Evolutionary conservation across 2,113 vertebrate species (phyloP), one percentile per base, ranked within the genome.

Genomic region (Oncorhynchus keta): DNA sequence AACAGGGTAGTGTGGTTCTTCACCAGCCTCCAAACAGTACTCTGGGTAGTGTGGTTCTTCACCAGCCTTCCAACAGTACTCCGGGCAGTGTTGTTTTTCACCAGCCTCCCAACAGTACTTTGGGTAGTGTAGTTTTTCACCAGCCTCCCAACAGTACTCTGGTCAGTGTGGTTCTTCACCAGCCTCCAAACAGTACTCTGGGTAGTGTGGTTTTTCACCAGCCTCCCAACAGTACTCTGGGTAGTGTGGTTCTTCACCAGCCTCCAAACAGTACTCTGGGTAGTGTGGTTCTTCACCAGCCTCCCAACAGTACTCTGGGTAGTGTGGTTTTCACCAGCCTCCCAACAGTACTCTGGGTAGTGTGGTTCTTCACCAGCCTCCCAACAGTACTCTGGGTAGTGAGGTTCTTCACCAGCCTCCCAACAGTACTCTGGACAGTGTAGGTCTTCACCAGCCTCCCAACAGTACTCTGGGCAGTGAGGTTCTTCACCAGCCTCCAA

Each of bases 371-470:
- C 72, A 35, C 5, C 32, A 7, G 6, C 39, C 39, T 45, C 9
- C 39, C 8, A 45, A 45, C 39, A 11, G 5, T 35, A 35, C 32
- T 35, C 32, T 35, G 32, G 32, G 18, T 1, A 5, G 67, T 79
- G 76, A 51, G 74, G 80, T 80, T 83, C 77, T 35, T 35, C 32
- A 76, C 61, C 74, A 7, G 81, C 65, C 3, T 78, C 79, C 73
- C 75, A 11, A 74, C 62, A 76, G 83, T 67, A 30, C 82, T 72
- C 75, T 2, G 68, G 72, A 62, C 49, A 30, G 16, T 39, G 8
- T 18, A 68, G 77, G 74, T 75, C 16, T 14, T 14, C 74, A 35
- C 32, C 32, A 35, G 32, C 2, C 39, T 45, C 39, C 39, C 2
- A 45, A 45, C 39, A 2, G 32, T 35, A 35, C 32, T 35, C 32